Percentiles rank a stretch among this genome's conserved stretches.
phyloP scores from a whole-genome alignment of 2,888 invertebrate genomes.

The Nudaria mundana region DNA sequence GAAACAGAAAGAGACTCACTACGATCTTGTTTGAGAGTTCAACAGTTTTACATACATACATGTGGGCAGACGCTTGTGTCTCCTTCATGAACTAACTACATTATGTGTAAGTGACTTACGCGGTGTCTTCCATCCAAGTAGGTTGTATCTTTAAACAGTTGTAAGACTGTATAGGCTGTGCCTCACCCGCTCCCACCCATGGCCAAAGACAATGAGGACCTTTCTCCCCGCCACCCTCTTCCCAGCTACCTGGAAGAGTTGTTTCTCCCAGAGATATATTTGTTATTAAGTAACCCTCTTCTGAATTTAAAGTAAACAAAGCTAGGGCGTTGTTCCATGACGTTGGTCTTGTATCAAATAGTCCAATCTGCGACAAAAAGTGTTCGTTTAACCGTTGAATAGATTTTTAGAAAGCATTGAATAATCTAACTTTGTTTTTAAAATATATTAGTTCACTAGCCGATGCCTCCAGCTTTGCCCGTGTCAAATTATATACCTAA shows the following conservation, averaged over 20 bases:
- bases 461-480: too few species aligned
- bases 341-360: slow-evolving; percentile 57
- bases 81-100: too few species aligned
- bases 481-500: too few species aligned
- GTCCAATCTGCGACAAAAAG: slow-evolving; percentile 71
- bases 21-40: too few species aligned
- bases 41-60: too few species aligned
- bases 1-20: too few species aligned
- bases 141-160: slow-evolving; percentile 91
- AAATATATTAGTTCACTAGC: too few species aligned
- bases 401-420: too few species aligned
- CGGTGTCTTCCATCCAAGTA: slow-evolving; percentile 89
- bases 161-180: slow-evolving; percentile 78
- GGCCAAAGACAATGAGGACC: slow-evolving; percentile 84
- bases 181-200: slow-evolving; percentile 85
- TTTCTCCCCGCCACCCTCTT: slow-evolving; percentile 55
- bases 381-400: too few species aligned
- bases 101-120: slow-evolving; percentile 51
- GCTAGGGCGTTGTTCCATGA: slow-evolving; percentile 66
- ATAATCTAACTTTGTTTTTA: too few species aligned
- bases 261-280: slow-evolving; percentile 78
- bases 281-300: slow-evolving; percentile 73
- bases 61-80: too few species aligned
- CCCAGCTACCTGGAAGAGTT: slow-evolving; percentile 82
- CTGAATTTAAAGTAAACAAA: slow-evolving; percentile 51